Conservation (phyloP, 2,888 invertebrate species). For the Meghimatium bilineatum region DNA sequence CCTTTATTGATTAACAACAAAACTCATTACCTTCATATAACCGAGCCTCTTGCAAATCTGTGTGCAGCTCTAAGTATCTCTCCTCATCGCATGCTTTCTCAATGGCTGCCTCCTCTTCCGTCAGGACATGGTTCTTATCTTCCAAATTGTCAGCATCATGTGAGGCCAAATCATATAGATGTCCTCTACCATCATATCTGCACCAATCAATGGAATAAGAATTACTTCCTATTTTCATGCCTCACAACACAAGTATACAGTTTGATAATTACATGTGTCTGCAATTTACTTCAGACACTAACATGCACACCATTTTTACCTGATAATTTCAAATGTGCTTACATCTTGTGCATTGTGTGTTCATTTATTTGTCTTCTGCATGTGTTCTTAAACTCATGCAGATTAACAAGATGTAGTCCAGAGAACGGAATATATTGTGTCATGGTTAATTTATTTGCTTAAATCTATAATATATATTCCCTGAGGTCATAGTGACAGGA, state of each 20-base stretch:
- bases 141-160: conserved; percentile 87
- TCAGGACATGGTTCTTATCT: conserved; percentile 81
- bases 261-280: background rate
- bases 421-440: too few relatives aligned
- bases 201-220: conserved; percentile 34
- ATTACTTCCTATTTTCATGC: background rate
- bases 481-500: too few relatives aligned
- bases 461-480: too few relatives aligned
- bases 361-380: too few relatives aligned
- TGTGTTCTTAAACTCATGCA: too few relatives aligned
- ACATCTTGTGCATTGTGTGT: background rate
- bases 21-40: conserved; percentile 88
- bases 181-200: conserved; percentile 96
- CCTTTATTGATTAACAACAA: too few relatives aligned
- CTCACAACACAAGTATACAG: background rate
- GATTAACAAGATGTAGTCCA: too few relatives aligned
- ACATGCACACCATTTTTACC: background rate
- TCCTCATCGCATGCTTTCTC: conserved; percentile 97
- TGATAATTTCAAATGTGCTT: background rate
- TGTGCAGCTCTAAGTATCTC: conserved; percentile 90
- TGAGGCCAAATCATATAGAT: conserved; percentile 88
- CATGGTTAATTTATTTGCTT: too few relatives aligned
- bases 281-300: background rate
- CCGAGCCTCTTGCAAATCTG: conserved; percentile 90
- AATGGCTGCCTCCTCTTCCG: conserved; percentile 86